These are phyloP conservation scores for Magallana nippona DNA, from an alignment of 2,888 invertebrate genomes.

Conservation along the genomic window DNA sequence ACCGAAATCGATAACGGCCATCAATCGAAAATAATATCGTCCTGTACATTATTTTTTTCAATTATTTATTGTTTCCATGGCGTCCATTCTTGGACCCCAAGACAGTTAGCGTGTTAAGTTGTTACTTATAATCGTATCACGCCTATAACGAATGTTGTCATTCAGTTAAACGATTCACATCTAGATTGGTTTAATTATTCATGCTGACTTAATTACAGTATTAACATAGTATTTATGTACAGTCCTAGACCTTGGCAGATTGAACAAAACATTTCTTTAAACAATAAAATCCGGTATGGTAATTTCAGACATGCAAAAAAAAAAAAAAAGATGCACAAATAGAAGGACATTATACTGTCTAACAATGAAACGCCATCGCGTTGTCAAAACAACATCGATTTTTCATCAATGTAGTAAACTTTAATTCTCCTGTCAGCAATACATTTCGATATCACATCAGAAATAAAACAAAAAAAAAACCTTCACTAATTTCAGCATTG, in stretches of 20 bases:
- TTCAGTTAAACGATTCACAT: neutral
- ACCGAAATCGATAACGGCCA: neutral
- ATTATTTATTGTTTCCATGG: constrained; percentile 31
- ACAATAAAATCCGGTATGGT: neutral
- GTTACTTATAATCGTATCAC: neutral
- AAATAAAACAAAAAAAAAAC: neutral
- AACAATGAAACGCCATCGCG: neutral
- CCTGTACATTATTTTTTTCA: constrained; percentile 1
- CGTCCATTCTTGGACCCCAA: constrained; percentile 5
- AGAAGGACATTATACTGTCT: neutral
- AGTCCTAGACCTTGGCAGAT: neutral
- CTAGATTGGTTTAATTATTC: constrained; percentile 20
- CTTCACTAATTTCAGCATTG: neutral
- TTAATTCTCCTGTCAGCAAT: neutral
- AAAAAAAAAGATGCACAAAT: neutral
- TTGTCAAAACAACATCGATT: constrained; percentile 33
- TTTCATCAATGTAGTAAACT: constrained; percentile 9
- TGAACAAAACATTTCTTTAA: neutral
- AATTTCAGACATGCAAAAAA: neutral
- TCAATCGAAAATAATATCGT: constrained; percentile 25
- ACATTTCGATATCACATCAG: neutral
- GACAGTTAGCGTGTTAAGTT: neutral
- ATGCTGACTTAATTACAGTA: constrained; percentile 19
- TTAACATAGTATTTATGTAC: neutral
- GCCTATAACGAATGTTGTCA: neutral